Conservation (phyloP, 1,140 invertebrate species). For the Metopolophium dirhodum region DNA sequence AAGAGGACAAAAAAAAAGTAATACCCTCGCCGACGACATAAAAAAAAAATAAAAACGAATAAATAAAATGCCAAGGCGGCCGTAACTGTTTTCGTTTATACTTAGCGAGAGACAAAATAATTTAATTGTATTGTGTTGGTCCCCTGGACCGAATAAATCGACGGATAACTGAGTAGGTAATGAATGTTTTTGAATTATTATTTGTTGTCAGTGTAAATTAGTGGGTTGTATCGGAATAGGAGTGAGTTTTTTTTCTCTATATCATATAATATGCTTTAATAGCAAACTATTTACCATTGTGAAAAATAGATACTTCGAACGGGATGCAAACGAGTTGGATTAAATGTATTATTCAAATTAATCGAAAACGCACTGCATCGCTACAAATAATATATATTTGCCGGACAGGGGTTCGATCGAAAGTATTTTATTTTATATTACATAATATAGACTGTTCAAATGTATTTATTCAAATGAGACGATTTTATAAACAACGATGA, state of each 20-base stretch:
- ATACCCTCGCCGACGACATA: background rate
- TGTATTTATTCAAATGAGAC: background rate
- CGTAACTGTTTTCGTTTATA: slow-evolving; percentile 45
- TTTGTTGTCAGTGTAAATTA: slow-evolving; percentile 9
- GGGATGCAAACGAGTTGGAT: background rate
- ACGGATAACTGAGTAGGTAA: slow-evolving; percentile 32
- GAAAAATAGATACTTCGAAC: background rate
- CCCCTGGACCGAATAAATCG: slow-evolving; percentile 34
- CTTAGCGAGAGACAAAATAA: slow-evolving; percentile 29
- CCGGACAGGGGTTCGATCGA: background rate
- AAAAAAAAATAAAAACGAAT: slow-evolving; percentile 3
- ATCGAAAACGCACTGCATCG: background rate
- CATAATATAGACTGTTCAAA: background rate
- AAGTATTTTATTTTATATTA: background rate
- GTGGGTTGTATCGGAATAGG: background rate
- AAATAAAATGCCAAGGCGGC: slow-evolving; percentile 2
- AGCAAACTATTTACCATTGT: background rate
- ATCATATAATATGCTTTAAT: background rate
- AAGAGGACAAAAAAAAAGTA: slow-evolving; percentile 47
- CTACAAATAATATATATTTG: background rate
- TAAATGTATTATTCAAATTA: slow-evolving; percentile 15
- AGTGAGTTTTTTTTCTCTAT: background rate
- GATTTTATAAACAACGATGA: background rate
- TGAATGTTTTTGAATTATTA: slow-evolving; percentile 36
- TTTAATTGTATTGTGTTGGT: slow-evolving; percentile 42